Conservation (phyloP, 2,888 invertebrate genomes). For the Drymonia ruficornis region DNA sequence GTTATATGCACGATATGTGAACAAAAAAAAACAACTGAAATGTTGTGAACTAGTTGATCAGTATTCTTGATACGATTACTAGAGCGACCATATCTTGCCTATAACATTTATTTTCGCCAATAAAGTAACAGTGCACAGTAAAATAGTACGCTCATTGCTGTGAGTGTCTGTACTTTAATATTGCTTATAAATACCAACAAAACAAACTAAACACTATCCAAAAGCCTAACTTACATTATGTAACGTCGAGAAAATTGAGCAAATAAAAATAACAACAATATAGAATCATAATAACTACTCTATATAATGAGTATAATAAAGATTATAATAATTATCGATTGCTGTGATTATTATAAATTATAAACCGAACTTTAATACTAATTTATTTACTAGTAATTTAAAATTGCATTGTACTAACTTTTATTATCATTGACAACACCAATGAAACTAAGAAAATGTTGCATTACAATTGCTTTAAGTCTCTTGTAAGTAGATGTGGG, state of each 20-base stretch:
- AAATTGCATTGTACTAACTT: constrained; percentile 77
- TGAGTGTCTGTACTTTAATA: constrained; percentile 18
- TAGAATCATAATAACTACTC: constrained; percentile 66
- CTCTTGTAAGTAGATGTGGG: constrained; percentile 11
- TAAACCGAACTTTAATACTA: constrained; percentile 62
- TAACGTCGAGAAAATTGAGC: constrained; percentile 82
- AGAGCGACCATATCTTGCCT: constrained; percentile 23
- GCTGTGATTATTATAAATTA: constrained; percentile 59
- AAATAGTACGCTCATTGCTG: constrained; percentile 9
- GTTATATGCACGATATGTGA: not conserved
- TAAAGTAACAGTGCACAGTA: constrained; percentile 20
- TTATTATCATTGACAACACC: constrained; percentile 68
- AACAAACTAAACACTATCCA: constrained; percentile 64
- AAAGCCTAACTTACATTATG: constrained; percentile 70
- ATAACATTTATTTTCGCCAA: constrained; percentile 28
- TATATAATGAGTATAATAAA: constrained; percentile 72
- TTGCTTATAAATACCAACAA: constrained; percentile 54
- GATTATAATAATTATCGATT: constrained; percentile 52
- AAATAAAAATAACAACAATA: constrained; percentile 82
- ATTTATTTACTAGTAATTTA: constrained; percentile 56
- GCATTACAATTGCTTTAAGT: constrained; percentile 56
- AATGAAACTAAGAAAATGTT: constrained; percentile 61
- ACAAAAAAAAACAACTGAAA: not conserved
- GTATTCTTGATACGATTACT: not conserved
- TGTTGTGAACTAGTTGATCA: no score